phyloP scores from a whole-genome alignment of 2,888 invertebrate species.

The Melanophora roralis region DNA sequence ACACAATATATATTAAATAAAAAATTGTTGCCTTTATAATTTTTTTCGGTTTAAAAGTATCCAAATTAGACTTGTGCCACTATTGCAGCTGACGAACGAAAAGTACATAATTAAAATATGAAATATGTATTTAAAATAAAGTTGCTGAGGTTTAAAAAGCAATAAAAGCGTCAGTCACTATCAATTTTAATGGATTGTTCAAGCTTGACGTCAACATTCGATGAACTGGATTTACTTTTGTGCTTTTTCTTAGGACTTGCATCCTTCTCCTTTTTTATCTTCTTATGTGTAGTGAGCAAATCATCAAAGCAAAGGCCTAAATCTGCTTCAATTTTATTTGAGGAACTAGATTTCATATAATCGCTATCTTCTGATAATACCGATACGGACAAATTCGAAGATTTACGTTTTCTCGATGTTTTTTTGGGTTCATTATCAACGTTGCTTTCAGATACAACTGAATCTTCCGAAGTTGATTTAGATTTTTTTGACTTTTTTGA shows the following conservation, averaged over 20 bases:
- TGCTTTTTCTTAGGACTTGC: conserved; percentile 17
- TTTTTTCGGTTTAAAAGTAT: too few species aligned
- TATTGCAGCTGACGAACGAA: too few species aligned
- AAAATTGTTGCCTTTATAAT: too few species aligned
- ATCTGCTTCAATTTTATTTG: conserved; percentile 65
- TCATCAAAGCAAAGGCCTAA: conserved; percentile 10
- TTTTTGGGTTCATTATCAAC: not conserved
- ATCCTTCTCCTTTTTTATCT: conserved; percentile 28
- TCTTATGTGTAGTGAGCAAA: conserved; percentile 2
- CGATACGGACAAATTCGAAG: not conserved
- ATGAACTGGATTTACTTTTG: conserved; percentile 37
- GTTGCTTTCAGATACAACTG: not conserved
- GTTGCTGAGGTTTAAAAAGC: too few species aligned
- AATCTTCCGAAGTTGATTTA: not conserved
- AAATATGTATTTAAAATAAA: too few species aligned
- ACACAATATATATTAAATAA: too few species aligned
- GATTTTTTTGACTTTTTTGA: conserved; percentile 35
- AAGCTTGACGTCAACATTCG: not conserved
- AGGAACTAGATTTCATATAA: not conserved
- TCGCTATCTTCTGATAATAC: not conserved
- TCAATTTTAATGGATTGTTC: too few species aligned
- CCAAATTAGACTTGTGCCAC: too few species aligned
- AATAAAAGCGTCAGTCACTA: too few species aligned
- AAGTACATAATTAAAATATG: too few species aligned
- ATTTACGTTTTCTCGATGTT: conserved; percentile 42